phyloP scores from a whole-genome alignment of 2,113 vertebrate genomes.

The Pimephales promelas region DNA sequence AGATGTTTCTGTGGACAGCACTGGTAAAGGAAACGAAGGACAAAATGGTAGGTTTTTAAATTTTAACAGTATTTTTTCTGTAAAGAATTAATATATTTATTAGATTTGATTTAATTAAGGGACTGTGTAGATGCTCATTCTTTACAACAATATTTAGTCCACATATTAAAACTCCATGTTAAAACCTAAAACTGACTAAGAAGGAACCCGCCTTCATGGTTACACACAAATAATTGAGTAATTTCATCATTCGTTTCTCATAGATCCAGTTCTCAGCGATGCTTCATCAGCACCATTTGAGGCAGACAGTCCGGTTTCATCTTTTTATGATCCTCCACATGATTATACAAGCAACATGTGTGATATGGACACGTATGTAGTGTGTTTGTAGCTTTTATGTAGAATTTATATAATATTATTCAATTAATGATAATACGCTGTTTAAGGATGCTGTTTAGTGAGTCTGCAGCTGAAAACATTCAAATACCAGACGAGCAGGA shows the following conservation, averaged over 20 bases:
- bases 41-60: neutral
- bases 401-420: neutral
- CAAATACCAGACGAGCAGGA: neutral
- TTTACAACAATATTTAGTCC: neutral
- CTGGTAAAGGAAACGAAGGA: neutral
- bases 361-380: slow-evolving; percentile 34
- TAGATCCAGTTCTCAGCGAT: slow-evolving; percentile 24
- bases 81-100: neutral
- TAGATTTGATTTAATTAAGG: neutral
- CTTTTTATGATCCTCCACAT: neutral
- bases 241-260: neutral
- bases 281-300: neutral
- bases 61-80: neutral
- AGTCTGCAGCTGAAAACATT: neutral
- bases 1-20: neutral
- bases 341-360: neutral
- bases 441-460: slow-evolving; percentile 21
- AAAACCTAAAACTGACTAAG: neutral
- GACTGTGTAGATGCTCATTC: neutral
- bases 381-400: neutral
- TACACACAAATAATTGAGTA: neutral
- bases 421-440: neutral
- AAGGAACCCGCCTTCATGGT: neutral
- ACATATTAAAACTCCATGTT: neutral
- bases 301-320: neutral